These are phyloP conservation scores for Sebastes cheni DNA, from an alignment of 2,797 vertebrate species.

Conservation along the genomic window DNA sequence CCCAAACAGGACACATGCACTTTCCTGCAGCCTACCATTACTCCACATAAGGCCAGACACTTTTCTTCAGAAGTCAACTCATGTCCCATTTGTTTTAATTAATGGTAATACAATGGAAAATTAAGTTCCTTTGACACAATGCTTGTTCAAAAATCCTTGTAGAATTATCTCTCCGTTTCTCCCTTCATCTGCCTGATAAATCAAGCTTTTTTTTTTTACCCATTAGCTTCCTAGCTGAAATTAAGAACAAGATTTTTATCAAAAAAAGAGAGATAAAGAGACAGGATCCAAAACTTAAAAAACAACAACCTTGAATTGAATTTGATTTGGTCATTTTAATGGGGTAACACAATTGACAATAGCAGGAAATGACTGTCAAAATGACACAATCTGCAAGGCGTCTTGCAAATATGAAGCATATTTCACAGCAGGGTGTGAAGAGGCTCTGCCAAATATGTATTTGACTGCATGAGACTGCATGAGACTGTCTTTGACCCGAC, in stretches of 20 bases:
- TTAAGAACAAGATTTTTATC: not conserved
- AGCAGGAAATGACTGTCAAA: not conserved
- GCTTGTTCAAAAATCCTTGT: not conserved
- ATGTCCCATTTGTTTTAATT: not conserved
- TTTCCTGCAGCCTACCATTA: conserved; percentile 13
- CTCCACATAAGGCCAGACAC: not conserved
- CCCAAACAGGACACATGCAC: conserved; percentile 53
- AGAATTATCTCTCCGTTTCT: not conserved
- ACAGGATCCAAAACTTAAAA: not conserved
- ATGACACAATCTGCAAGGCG: not conserved
- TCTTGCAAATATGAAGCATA: not conserved
- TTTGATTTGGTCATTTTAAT: not conserved
- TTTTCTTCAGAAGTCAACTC: not conserved
- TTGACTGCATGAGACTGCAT: not conserved
- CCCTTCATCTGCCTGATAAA: not conserved
- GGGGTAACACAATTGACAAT: not conserved
- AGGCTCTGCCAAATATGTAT: not conserved
- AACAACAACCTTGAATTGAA: not conserved
- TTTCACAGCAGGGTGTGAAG: not conserved
- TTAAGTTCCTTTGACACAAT: not conserved
- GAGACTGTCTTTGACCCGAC: not conserved
- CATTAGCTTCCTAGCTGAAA: not conserved
- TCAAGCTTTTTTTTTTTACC: not conserved
- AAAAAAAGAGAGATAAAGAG: not conserved
- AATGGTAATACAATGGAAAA: not conserved